phyloP scores from a whole-genome alignment of 2,113 vertebrate genomes.

The Romanogobio albipinnatus region DNA sequence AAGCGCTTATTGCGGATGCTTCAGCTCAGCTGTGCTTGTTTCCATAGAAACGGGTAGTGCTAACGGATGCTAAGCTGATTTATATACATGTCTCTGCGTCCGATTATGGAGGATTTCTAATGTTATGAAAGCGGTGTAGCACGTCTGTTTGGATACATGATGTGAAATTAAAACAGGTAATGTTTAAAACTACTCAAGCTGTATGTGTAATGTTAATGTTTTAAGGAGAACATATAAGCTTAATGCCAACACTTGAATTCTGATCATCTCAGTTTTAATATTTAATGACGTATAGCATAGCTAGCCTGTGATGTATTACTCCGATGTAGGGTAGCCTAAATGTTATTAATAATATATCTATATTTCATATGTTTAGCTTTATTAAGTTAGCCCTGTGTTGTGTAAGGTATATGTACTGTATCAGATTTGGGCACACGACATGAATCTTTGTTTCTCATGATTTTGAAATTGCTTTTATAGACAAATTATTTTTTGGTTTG shows the following conservation, averaged over 20 bases:
- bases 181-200: not conserved
- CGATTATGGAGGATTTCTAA: slow-evolving; percentile 5
- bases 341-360: not conserved
- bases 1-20: not conserved
- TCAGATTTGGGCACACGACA: not conserved
- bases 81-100: not conserved
- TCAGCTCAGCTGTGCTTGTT: slow-evolving; percentile 57
- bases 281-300: not conserved
- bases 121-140: not conserved
- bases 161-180: not conserved
- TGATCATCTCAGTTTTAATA: not conserved
- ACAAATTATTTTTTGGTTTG: not conserved
- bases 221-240: not conserved
- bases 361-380: not conserved
- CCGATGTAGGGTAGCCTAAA: not conserved
- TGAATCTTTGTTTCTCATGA: not conserved
- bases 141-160: not conserved
- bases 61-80: slow-evolving; percentile 54
- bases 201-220: not conserved
- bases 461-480: not conserved
- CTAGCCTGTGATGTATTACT: not conserved
- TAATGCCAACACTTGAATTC: not conserved
- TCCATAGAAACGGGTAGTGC: slow-evolving; percentile 66
- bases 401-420: not conserved
- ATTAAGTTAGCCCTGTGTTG: not conserved